These are phyloP conservation scores for Venturia canescens DNA, from an alignment of 1,140 invertebrate genomes.

Conservation along the genomic window DNA sequence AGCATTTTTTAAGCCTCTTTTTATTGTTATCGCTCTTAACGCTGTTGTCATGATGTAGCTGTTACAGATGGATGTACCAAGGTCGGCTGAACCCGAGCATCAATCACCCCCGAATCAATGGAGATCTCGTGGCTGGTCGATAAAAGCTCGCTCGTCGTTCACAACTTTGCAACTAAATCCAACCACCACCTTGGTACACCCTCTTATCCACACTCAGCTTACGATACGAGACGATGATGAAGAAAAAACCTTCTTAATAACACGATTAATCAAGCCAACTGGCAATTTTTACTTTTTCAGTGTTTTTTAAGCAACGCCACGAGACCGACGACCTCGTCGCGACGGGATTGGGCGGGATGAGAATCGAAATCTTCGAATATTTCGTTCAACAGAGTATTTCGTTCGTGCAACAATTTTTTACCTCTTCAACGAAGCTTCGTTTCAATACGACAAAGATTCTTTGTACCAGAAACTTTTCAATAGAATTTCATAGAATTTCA, in stretches of 20 bases:
- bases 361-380: too few relatives aligned
- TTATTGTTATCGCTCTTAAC: too few relatives aligned
- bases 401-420: too few relatives aligned
- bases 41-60: too few relatives aligned
- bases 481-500: too few relatives aligned
- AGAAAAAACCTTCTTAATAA: constrained; percentile 69
- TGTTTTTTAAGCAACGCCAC: neutral
- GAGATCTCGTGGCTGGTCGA: constrained; percentile 43
- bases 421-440: too few relatives aligned
- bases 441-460: too few relatives aligned
- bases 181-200: neutral
- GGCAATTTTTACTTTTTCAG: constrained; percentile 62
- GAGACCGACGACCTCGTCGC: neutral
- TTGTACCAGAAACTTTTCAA: too few relatives aligned
- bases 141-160: constrained; percentile 5
- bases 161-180: too few relatives aligned
- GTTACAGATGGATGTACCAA: too few relatives aligned
- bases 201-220: neutral
- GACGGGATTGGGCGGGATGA: neutral
- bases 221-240: neutral
- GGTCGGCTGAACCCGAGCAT: constrained; percentile 18
- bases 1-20: too few relatives aligned
- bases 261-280: constrained; percentile 66
- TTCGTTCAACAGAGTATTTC: too few relatives aligned
- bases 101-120: constrained; percentile 54